phyloP scores from a whole-genome alignment of 2,113 vertebrate genomes.

The Piprites chloris region DNA sequence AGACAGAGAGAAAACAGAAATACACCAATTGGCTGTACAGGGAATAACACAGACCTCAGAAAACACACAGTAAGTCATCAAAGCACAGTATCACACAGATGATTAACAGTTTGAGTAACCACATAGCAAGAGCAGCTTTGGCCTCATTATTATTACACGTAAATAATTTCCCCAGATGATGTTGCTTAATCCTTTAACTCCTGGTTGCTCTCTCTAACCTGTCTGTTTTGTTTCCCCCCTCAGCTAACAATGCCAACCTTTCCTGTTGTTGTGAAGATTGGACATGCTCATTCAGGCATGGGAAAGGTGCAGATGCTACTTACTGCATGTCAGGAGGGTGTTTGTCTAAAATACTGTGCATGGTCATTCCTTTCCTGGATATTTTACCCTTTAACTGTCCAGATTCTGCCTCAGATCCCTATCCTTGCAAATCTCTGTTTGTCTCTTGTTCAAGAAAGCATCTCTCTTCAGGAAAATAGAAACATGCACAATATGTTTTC shows the following conservation, averaged over 20 bases:
- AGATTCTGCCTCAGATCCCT: not conserved
- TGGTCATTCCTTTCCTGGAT: not conserved
- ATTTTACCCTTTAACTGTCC: not conserved
- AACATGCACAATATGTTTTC: rapidly evolving
- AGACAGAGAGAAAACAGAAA: not conserved
- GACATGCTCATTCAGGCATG: conserved; percentile 98
- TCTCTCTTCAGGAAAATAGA: not conserved
- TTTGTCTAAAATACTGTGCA: not conserved
- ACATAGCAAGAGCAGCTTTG: not conserved
- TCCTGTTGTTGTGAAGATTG: conserved; percentile 98
- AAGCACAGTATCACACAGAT: not conserved
- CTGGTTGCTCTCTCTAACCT: not conserved
- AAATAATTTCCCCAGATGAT: not conserved
- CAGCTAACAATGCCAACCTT: conserved; percentile 94
- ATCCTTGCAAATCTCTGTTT: not conserved
- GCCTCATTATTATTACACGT: rapidly evolving
- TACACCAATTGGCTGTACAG: rapidly evolving
- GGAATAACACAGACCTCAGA: rapidly evolving
- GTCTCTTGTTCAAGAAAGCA: not conserved
- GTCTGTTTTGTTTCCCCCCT: conserved; percentile 53
- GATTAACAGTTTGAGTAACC: not conserved
- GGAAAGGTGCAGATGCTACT: conserved; percentile 87
- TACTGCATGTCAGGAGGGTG: conserved; percentile 6
- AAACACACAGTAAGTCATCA: not conserved
- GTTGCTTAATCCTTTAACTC: not conserved